Conservation (phyloP, 2,888 invertebrate genomes). For the Ischnus inquisitorius region DNA sequence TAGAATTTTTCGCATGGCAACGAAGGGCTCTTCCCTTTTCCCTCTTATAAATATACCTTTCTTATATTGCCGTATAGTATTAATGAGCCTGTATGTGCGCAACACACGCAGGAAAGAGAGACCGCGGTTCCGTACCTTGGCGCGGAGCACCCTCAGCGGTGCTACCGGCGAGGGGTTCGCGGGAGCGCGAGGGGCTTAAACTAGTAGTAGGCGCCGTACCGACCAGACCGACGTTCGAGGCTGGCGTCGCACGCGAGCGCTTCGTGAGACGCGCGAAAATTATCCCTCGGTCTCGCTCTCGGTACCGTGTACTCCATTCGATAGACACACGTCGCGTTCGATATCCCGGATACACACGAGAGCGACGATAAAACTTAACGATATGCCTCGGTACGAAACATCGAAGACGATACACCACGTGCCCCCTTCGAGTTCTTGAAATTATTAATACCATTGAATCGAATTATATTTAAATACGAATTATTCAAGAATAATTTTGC, state of each 20-base stretch:
- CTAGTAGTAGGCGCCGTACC: constrained; percentile 62
- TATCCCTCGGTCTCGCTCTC: constrained; percentile 30
- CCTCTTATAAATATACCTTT: background rate
- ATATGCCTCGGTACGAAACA: too few relatives aligned
- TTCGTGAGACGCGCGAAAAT: constrained; percentile 60
- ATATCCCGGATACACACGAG: too few relatives aligned
- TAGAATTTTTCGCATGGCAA: constrained; percentile 63
- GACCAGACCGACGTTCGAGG: constrained; percentile 63
- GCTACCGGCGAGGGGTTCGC: constrained; percentile 1
- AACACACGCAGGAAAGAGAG: background rate
- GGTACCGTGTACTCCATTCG: background rate
- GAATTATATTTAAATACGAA: too few relatives aligned
- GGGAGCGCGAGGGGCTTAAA: constrained; percentile 15
- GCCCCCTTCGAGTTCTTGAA: too few relatives aligned
- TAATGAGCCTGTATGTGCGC: constrained; percentile 8
- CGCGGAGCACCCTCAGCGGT: constrained; percentile 11
- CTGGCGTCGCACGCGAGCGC: constrained; percentile 67
- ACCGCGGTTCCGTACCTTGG: background rate
- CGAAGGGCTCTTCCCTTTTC: constrained; percentile 37
- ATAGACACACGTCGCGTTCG: too few relatives aligned
- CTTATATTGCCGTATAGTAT: constrained; percentile 21
- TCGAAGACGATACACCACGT: too few relatives aligned
- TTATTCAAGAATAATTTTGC: too few relatives aligned
- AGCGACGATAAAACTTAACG: too few relatives aligned
- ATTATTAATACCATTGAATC: too few relatives aligned